Evolutionary conservation across 2,888 invertebrate genomes (phyloP).

Genomic region (Agrilus biguttatus): DNA sequence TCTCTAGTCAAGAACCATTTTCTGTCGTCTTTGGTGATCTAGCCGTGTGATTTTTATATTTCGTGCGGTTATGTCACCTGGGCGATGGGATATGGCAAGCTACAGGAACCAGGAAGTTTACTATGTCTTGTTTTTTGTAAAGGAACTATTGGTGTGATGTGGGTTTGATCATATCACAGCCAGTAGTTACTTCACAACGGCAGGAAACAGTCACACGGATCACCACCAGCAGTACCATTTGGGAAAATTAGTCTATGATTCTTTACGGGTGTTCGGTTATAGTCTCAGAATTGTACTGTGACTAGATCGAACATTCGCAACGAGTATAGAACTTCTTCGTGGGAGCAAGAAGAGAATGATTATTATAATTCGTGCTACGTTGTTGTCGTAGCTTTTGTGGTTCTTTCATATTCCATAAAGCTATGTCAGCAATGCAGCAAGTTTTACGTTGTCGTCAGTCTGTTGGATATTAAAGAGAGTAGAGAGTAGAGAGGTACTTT

Average conservation of each 20-base stretch:
- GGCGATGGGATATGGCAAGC: conserved; percentile 7
- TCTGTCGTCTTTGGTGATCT: conserved; percentile 30
- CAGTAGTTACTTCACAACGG: conserved; percentile 28
- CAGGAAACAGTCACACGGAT: conserved; percentile 3
- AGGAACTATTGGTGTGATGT: conserved; percentile 29
- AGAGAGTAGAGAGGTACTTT: too few relatives aligned
- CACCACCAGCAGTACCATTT: neutral
- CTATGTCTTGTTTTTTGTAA: conserved; percentile 13
- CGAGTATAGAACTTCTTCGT: conserved; percentile 16
- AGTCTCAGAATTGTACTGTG: conserved; percentile 26
- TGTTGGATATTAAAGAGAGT: too few relatives aligned
- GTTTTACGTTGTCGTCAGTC: conserved; percentile 5
- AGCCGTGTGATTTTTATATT: conserved; percentile 25
- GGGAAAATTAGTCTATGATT: conserved; percentile 13
- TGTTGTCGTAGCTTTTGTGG: conserved; percentile 28
- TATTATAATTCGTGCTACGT: conserved; percentile 13
- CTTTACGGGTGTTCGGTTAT: conserved; percentile 25
- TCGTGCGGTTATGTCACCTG: conserved; percentile 25
- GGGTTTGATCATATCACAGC: conserved; percentile 29
- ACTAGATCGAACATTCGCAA: conserved; percentile 33
- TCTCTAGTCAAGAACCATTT: conserved; percentile 4
- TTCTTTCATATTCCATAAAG: conserved; percentile 23
- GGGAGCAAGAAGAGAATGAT: too few relatives aligned
- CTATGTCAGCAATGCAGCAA: conserved; percentile 31
- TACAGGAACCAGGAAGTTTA: neutral